Conservation (phyloP, 1,140 invertebrate species). For the Zaprionus tsacasi region DNA sequence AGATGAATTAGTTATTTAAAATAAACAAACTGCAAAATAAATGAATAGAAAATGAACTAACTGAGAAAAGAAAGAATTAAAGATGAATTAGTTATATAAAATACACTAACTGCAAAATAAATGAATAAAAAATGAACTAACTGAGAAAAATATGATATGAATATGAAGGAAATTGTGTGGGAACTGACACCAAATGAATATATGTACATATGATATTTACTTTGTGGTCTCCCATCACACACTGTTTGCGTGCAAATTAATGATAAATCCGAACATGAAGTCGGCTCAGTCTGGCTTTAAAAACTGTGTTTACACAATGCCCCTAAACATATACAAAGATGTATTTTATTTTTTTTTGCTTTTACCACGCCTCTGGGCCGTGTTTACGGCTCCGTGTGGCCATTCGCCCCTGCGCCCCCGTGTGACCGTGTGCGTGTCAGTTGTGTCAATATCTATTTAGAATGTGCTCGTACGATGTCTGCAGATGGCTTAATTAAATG, state of each 20-base stretch:
- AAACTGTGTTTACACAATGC: not conserved
- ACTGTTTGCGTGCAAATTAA: not conserved
- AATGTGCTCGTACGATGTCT: conserved; percentile 25
- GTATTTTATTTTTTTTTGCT: not conserved
- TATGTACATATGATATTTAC: not conserved
- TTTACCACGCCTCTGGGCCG: conserved; percentile 3
- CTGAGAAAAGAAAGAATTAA: too few species aligned
- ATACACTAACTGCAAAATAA: too few species aligned
- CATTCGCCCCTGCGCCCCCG: too few species aligned
- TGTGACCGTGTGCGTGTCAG: conserved; percentile 34
- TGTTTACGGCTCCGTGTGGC: conserved; percentile 24
- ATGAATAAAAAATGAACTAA: too few species aligned
- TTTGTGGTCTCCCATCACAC: not conserved
- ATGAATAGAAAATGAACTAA: too few species aligned
- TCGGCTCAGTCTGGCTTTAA: not conserved
- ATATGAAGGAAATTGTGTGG: not conserved
- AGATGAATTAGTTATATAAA: too few species aligned
- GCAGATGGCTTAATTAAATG: conserved; percentile 66
- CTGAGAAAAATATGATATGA: too few species aligned
- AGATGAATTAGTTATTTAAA: too few species aligned
- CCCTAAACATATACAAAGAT: not conserved
- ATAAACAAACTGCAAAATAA: too few species aligned
- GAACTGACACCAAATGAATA: not conserved
- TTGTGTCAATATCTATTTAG: conserved; percentile 67
- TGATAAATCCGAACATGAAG: too few species aligned